Evolutionary conservation across 1,140 invertebrate genomes (phyloP).

Genomic region (Drosophila repleta): DNA sequence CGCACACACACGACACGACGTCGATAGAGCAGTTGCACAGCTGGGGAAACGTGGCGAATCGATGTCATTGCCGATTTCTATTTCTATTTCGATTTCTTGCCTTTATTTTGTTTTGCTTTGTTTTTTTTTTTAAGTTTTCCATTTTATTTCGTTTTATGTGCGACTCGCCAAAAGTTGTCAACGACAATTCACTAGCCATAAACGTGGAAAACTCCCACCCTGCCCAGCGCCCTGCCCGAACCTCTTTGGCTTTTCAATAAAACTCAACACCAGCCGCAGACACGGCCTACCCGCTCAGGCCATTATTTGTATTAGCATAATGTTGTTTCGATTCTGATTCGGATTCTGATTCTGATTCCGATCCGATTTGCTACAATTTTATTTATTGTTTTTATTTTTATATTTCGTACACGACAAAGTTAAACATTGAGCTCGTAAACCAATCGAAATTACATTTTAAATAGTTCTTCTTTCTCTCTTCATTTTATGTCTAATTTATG

Average conservation of each 20-base stretch:
- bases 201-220: constrained; percentile 17
- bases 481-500: constrained; percentile 79
- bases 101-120: constrained; percentile 20
- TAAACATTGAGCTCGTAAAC: constrained; percentile 48
- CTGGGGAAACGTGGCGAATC: constrained; percentile 52
- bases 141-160: constrained; percentile 81
- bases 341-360: constrained; percentile 4
- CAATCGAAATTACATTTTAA: constrained; percentile 74
- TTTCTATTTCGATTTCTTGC: constrained; percentile 52
- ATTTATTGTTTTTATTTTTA: constrained; percentile 63
- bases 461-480: constrained; percentile 63
- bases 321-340: constrained; percentile 45
- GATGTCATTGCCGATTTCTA: constrained; percentile 41
- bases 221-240: background rate
- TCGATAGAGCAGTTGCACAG: constrained; percentile 48
- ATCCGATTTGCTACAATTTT: constrained; percentile 75
- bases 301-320: constrained; percentile 76
- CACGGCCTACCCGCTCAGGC: constrained; percentile 6
- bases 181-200: constrained; percentile 62
- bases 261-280: constrained; percentile 64
- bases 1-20: constrained; percentile 32
- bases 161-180: constrained; percentile 73
- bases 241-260: constrained; percentile 56
- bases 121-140: constrained; percentile 62
- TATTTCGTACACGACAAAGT: constrained; percentile 32